Evolutionary conservation across 1,140 invertebrate genomes (phyloP).

Genomic region (Belonocnema kinseyi): DNA sequence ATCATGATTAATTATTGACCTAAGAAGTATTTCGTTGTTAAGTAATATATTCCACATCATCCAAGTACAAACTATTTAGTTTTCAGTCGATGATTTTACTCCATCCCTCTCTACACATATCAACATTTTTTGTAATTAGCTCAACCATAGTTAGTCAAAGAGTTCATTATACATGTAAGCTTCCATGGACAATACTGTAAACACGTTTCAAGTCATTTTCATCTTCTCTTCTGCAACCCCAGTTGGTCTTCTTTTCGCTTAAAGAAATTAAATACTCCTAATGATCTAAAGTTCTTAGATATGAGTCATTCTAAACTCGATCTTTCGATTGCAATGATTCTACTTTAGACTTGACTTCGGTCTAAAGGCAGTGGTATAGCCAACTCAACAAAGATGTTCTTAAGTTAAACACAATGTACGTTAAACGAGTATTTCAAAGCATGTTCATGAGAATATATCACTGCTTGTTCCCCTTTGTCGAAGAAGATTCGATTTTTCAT

Average conservation of each 20-base stretch:
- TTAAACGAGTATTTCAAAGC: not conserved
- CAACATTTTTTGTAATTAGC: no score
- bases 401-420: constrained; percentile 5
- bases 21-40: not conserved
- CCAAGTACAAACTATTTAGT: not conserved
- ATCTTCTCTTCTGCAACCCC: no score
- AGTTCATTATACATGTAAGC: not conserved
- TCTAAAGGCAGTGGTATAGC: constrained; percentile 1
- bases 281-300: not conserved
- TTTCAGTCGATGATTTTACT: no score
- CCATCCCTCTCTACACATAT: no score
- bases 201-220: no score
- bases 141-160: no score
- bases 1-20: constrained; percentile 13
- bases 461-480: constrained; percentile 57
- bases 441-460: not conserved
- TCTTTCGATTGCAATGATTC: constrained; percentile 6
- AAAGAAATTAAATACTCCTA: not conserved
- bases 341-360: not conserved
- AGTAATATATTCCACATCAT: not conserved
- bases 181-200: not conserved
- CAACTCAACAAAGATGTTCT: not conserved
- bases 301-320: constrained; percentile 18
- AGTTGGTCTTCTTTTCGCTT: not conserved
- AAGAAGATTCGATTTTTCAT: constrained; percentile 72